Evolutionary conservation across 2,113 vertebrate species (phyloP).

Genomic region (Oophaga pumilio): DNA sequence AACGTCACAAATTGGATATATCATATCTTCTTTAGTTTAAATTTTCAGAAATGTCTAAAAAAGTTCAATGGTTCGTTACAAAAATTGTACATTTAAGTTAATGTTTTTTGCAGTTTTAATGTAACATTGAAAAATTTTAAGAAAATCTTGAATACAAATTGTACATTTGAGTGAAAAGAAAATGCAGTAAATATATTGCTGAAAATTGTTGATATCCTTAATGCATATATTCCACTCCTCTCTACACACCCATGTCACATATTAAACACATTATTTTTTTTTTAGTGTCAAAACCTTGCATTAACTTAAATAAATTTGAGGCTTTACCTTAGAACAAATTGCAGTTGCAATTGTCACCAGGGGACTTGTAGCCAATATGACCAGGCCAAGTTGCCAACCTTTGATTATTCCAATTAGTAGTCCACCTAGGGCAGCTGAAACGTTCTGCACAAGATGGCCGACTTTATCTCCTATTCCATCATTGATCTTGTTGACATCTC

Average conservation of each 20-base stretch:
- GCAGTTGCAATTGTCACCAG: slow-evolving; percentile 74
- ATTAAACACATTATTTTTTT: neutral
- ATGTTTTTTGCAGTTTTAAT: neutral
- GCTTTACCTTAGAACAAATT: slow-evolving; percentile 73
- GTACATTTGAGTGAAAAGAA: too few relatives aligned
- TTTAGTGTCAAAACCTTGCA: neutral
- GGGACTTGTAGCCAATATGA: slow-evolving; percentile 81
- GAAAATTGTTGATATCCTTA: too few relatives aligned
- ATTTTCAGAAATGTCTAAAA: neutral
- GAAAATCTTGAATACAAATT: too few relatives aligned
- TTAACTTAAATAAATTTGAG: neutral
- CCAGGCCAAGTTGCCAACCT: slow-evolving; percentile 86
- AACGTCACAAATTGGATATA: neutral
- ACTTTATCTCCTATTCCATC: slow-evolving; percentile 85
- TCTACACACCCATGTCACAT: too few relatives aligned
- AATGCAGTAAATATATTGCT: too few relatives aligned
- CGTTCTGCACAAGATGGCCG: slow-evolving; percentile 76
- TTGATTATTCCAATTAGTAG: slow-evolving; percentile 76
- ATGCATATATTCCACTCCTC: too few relatives aligned
- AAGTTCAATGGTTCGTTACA: neutral
- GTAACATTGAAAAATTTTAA: neutral
- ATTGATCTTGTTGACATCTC: slow-evolving; percentile 84
- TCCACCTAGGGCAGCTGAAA: slow-evolving; percentile 72
- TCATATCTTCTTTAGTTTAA: neutral
- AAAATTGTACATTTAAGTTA: neutral